Evolutionary conservation across 2,888 invertebrate species (phyloP).

Genomic region (Geophilus truncorum): DNA sequence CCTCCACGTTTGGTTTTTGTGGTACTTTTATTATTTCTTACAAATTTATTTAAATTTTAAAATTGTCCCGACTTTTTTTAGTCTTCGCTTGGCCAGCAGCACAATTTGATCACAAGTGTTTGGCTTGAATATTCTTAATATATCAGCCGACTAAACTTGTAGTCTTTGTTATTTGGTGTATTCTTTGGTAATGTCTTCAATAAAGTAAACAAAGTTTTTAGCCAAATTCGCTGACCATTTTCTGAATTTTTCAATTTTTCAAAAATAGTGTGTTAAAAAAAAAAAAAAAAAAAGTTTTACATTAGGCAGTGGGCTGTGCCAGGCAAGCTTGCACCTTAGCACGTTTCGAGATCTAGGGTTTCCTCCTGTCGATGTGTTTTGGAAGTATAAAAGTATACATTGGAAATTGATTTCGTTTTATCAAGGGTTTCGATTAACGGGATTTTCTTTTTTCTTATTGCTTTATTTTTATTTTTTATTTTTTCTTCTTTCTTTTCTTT

Average conservation of each 20-base stretch:
- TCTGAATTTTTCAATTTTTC: slow-evolving; percentile 30
- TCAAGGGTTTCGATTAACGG: not conserved
- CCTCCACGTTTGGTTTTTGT: not conserved
- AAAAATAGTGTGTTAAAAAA: not conserved
- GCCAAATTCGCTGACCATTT: slow-evolving; percentile 14
- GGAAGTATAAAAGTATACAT: not conserved
- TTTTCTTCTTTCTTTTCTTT: not conserved
- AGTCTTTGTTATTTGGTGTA: slow-evolving; percentile 34
- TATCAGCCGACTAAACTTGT: slow-evolving; percentile 31
- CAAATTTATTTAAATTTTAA: not conserved
- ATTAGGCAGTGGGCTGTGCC: slow-evolving; percentile 28
- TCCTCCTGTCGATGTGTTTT: slow-evolving; percentile 14
- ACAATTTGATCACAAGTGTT: slow-evolving; percentile 15
- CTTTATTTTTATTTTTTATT: not conserved
- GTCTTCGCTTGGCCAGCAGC: slow-evolving; percentile 32
- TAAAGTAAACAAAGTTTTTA: slow-evolving; percentile 30
- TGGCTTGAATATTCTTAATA: slow-evolving; percentile 28
- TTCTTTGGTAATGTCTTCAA: slow-evolving; percentile 34
- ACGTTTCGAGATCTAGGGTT: slow-evolving; percentile 19
- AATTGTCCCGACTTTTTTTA: slow-evolving; percentile 30
- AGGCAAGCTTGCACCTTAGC: slow-evolving; percentile 34
- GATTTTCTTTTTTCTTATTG: not conserved
- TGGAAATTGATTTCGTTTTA: not conserved
- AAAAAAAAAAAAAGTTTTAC: no score
- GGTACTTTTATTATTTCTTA: not conserved